Percentiles rank a stretch among this genome's conserved stretches.
These are phyloP conservation scores for Drosophila ambigua DNA, from an alignment of 1,140 invertebrate species.

Conservation along the genomic window DNA sequence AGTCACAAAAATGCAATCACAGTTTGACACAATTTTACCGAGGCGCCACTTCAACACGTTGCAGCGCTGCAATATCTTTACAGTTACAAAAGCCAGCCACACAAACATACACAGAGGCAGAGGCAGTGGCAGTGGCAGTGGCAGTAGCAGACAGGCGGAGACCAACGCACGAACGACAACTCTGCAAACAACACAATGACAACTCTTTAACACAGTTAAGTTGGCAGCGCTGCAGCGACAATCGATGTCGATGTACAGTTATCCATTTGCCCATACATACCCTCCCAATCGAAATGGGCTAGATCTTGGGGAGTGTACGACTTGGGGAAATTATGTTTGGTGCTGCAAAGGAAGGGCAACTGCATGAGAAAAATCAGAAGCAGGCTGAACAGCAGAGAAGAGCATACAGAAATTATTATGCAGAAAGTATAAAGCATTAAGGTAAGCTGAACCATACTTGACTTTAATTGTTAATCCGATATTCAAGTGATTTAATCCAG, in stretches of 20 bases:
- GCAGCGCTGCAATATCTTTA: constrained; percentile 76
- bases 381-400: too few relatives aligned
- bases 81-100: constrained; percentile 44
- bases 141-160: constrained; percentile 19
- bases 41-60: constrained; percentile 81
- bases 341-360: too few relatives aligned
- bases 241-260: constrained; percentile 39
- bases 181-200: constrained; percentile 78
- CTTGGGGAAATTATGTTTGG: too few relatives aligned
- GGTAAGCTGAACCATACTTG: too few relatives aligned
- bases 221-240: constrained; percentile 51
- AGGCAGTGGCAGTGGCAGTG: constrained; percentile 1
- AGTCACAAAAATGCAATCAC: constrained; percentile 81
- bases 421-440: too few relatives aligned
- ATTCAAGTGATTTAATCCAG: too few relatives aligned
- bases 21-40: constrained; percentile 79
- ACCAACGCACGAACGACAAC: constrained; percentile 68
- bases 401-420: too few relatives aligned
- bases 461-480: too few relatives aligned
- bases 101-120: background rate
- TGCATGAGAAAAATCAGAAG: too few relatives aligned
- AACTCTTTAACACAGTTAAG: constrained; percentile 80
- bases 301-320: too few relatives aligned
- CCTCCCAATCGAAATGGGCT: background rate
- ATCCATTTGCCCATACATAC: constrained; percentile 40